These are phyloP conservation scores for Chelonus formosanus DNA, from an alignment of 2,888 invertebrate genomes.

Conservation along the genomic window DNA sequence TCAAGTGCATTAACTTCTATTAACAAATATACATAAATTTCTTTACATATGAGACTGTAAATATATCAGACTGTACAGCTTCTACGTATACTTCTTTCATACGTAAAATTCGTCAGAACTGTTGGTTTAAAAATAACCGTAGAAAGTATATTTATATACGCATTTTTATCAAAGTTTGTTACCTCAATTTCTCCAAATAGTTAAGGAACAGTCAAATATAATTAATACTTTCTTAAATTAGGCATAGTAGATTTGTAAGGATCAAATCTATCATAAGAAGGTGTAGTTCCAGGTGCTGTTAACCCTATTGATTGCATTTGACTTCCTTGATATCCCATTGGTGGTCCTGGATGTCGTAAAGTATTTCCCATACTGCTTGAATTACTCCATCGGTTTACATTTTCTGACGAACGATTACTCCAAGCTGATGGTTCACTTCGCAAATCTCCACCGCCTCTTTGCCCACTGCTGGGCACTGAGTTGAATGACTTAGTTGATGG, in stretches of 20 bases:
- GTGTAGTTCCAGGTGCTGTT: constrained; percentile 57
- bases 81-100: constrained; percentile 22
- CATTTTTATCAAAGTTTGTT: constrained; percentile 19
- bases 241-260: constrained; percentile 62
- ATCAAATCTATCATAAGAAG: constrained; percentile 61
- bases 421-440: constrained; percentile 58
- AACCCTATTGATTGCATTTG: constrained; percentile 60
- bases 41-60: constrained; percentile 38
- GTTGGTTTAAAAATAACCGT: constrained; percentile 16
- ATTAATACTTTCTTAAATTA: constrained; percentile 61
- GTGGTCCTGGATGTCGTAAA: constrained; percentile 60
- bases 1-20: constrained; percentile 43
- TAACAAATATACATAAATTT: constrained; percentile 56
- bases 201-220: background rate
- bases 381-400: constrained; percentile 61
- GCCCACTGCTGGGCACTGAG: constrained; percentile 50
- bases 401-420: constrained; percentile 62
- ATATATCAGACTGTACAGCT: constrained; percentile 14
- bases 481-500: constrained; percentile 60
- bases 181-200: too few species aligned
- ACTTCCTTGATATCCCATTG: constrained; percentile 59
- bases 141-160: constrained; percentile 15
- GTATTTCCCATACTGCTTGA: constrained; percentile 60
- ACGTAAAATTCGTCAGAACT: constrained; percentile 24
- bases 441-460: constrained; percentile 45